These are phyloP conservation scores for Setophaga kirtlandii DNA, from an alignment of 2,113 vertebrate genomes.

Conservation along the genomic window DNA sequence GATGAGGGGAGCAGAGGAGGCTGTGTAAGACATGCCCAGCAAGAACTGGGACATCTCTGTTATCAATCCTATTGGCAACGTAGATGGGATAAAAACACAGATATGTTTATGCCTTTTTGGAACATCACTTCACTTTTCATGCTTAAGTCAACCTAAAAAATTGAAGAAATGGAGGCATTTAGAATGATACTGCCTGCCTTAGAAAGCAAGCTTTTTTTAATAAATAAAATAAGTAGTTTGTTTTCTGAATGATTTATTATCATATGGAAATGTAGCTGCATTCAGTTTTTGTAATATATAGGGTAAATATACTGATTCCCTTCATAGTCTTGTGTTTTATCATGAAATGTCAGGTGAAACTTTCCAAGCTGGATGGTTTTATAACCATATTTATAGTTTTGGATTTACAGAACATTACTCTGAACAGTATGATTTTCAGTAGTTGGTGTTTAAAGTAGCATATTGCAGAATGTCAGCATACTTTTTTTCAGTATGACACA, in stretches of 20 bases:
- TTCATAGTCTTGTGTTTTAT: background rate
- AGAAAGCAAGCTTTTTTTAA: background rate
- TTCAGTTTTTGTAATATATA: conserved; percentile 27
- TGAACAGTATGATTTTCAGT: conserved; percentile 13
- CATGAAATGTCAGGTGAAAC: background rate
- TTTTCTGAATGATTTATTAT: conserved; percentile 5
- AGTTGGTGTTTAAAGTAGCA: background rate
- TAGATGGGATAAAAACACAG: background rate
- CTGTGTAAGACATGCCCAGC: background rate
- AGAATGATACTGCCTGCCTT: background rate
- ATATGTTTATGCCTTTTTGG: background rate
- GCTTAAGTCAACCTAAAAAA: background rate
- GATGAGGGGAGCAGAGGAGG: background rate
- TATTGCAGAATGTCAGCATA: background rate
- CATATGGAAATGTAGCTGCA: background rate
- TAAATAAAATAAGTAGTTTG: background rate
- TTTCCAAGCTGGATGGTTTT: conserved; percentile 11
- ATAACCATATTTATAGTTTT: conserved; percentile 29
- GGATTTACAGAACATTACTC: conserved; percentile 14
- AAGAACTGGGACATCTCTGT: background rate
- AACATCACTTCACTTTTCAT: background rate
- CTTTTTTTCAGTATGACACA: background rate
- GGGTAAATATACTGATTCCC: background rate
- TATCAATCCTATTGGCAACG: background rate
- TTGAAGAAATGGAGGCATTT: background rate